phyloP scores from a whole-genome alignment of 2,888 invertebrate species.

The Ptychoptera albimana region DNA sequence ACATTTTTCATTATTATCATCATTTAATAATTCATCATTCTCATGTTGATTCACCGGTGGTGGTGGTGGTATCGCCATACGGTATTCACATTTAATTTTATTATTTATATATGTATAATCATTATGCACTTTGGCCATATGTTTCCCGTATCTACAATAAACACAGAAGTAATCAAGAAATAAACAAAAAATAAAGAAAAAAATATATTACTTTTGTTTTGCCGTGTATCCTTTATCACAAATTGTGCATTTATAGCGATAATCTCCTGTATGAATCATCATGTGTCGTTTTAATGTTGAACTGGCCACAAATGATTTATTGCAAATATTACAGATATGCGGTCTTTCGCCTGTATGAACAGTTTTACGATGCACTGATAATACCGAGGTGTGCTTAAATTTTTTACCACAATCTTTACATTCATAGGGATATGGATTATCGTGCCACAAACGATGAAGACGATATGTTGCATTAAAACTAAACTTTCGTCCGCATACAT shows the following conservation, averaged over 20 bases:
- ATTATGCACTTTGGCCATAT: background rate
- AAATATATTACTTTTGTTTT: background rate
- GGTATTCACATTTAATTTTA: background rate
- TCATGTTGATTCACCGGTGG: no score
- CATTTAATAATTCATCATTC: no score
- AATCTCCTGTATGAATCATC: background rate
- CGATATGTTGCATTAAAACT: constrained; percentile 1
- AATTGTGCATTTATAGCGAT: background rate
- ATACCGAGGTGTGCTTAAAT: constrained; percentile 1
- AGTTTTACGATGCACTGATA: background rate
- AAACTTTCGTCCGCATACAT: constrained; percentile 2
- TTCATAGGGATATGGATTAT: constrained; percentile 1
- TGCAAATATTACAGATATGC: background rate
- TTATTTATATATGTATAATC: background rate
- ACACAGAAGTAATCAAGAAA: background rate
- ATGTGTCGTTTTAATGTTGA: background rate
- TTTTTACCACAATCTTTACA: constrained; percentile 3
- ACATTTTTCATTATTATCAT: no score
- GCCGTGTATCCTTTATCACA: background rate
- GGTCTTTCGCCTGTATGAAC: constrained; percentile 1
- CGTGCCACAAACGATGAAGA: constrained; percentile 2
- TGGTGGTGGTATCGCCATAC: background rate
- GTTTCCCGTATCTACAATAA: background rate
- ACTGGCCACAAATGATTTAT: background rate
- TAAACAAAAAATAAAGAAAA: background rate